Conservation (phyloP, 2,113 vertebrate species). For the Cochlearius cochlearius region DNA sequence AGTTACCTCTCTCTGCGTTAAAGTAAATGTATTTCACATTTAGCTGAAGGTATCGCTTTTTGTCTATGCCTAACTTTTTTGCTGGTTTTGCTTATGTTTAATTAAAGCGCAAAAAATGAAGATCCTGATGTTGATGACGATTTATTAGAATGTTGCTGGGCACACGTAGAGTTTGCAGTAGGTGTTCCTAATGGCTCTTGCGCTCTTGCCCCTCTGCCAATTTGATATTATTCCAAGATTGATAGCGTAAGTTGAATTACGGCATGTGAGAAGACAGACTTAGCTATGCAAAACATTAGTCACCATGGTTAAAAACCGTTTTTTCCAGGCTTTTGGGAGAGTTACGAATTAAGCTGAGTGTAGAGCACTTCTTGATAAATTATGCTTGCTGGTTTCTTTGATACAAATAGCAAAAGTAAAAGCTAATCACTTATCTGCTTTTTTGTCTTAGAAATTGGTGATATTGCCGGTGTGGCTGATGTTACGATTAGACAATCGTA, state of each 20-base stretch:
- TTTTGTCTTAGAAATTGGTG: constrained; percentile 90
- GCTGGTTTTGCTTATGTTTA: background rate
- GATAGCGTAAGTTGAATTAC: background rate
- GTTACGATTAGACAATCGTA: constrained; percentile 98
- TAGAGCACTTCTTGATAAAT: background rate
- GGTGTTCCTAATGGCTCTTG: background rate
- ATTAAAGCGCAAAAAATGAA: background rate
- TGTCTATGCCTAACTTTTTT: background rate
- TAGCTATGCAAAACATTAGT: background rate
- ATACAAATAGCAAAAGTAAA: background rate
- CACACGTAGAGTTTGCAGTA: background rate
- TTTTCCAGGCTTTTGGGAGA: background rate
- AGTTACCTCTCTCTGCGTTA: background rate
- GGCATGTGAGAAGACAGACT: background rate
- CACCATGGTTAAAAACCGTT: background rate
- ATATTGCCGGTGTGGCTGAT: constrained; percentile 98
- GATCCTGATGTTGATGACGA: background rate
- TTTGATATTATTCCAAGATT: background rate
- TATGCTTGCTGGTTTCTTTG: background rate
- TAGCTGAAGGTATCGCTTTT: background rate
- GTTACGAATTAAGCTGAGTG: background rate
- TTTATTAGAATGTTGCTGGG: background rate
- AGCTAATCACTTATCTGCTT: background rate
- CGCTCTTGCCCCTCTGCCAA: background rate
- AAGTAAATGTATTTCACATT: background rate